A percentile compares a stretch with the other conserved stretches of the same genome.
These are phyloP conservation scores for Leucophenga maculata DNA, from an alignment of 2,888 invertebrate species.

Conservation along the genomic window DNA sequence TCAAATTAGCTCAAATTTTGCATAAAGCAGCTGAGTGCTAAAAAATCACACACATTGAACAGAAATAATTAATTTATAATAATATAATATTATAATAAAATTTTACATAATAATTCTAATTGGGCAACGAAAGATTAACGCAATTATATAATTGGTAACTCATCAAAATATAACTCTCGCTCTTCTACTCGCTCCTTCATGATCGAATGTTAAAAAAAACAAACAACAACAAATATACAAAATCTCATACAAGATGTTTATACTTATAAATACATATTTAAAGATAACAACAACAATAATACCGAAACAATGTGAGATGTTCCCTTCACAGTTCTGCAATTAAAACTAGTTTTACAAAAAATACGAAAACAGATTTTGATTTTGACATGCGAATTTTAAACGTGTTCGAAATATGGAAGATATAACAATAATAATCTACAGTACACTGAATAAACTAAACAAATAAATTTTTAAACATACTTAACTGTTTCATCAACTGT, in stretches of 20 bases:
- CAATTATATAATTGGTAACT: constrained; percentile 16
- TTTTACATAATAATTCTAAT: constrained; percentile 35
- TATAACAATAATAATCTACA: constrained; percentile 20
- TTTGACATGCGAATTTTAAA: background rate
- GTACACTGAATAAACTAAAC: constrained; percentile 39
- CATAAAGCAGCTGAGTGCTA: constrained; percentile 11
- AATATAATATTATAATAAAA: no score
- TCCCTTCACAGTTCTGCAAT: constrained; percentile 86
- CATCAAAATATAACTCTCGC: constrained; percentile 24
- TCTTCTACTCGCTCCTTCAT: constrained; percentile 2
- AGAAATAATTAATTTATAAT: constrained; percentile 7
- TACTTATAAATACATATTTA: constrained; percentile 39
- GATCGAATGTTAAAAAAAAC: constrained; percentile 25
- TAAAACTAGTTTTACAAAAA: constrained; percentile 38
- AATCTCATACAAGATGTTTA: constrained; percentile 43
- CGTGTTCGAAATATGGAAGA: constrained; percentile 13
- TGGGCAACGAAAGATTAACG: constrained; percentile 30
- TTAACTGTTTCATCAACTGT: constrained; percentile 1
- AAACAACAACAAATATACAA: constrained; percentile 26
- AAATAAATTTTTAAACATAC: constrained; percentile 37
- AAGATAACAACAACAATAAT: constrained; percentile 37
- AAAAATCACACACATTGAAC: background rate
- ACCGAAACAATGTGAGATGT: constrained; percentile 75
- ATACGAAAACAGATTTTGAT: constrained; percentile 34
- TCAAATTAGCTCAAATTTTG: constrained; percentile 16